Conservation (phyloP, 2,797 vertebrate species). For the Coluber constrictor region DNA sequence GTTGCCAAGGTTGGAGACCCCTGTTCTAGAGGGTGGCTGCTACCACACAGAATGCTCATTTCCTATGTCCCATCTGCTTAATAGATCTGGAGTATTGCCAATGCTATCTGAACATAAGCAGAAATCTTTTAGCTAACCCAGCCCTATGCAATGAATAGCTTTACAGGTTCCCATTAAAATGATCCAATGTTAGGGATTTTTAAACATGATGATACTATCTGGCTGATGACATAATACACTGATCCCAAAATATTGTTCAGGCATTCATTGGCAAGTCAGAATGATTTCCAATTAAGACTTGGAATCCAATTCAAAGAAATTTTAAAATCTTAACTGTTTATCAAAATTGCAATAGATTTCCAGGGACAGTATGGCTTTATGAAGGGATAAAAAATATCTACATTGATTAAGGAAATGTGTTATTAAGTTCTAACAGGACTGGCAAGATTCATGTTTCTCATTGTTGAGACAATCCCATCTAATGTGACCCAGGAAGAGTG, state of each 20-base stretch:
- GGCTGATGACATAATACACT: neutral
- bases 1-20: no score
- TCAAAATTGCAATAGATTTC: neutral
- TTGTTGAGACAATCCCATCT: neutral
- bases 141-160: neutral
- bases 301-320: neutral
- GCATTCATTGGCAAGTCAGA: neutral
- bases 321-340: neutral
- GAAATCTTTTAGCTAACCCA: neutral
- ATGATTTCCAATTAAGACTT: neutral
- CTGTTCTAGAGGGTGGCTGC: neutral
- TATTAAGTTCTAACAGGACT: neutral
- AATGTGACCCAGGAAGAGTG: neutral
- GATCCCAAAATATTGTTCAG: neutral
- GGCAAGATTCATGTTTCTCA: neutral
- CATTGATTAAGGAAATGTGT: neutral
- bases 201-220: neutral
- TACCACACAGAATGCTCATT: neutral
- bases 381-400: neutral
- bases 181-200: neutral
- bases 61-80: neutral
- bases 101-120: neutral
- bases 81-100: neutral
- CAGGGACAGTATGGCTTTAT: neutral
- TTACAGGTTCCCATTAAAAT: conserved; percentile 44